Base-by-base conservation (phyloP, 2,888 invertebrate species). In the Carpatolechia fugitivella region DNA sequence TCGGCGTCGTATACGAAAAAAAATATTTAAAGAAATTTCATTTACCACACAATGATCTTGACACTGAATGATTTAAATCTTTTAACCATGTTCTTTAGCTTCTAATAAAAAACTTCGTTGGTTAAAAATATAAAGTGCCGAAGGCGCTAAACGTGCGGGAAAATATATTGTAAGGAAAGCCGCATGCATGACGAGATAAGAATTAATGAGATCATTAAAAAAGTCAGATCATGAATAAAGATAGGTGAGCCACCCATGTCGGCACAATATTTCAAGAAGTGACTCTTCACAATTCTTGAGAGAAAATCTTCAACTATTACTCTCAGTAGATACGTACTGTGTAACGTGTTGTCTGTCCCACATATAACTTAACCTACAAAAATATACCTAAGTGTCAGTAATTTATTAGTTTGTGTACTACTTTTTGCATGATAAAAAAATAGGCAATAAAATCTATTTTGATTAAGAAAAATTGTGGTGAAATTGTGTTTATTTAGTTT, bases 161-260 rank as follows among this genome's bases (percentile, higher is more conserved):
- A 49, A 54, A 54, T 44, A 54, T 48, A 41, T 33, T 54, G 49
- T 24, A 38, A 54, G 46, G 18, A 40, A 56, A 38, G 48, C 30
- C 18, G 40, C 16, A 16, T 33, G 30, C 16, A 29, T 53, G 54
- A 57, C 48, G 47, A 57, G 54, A 57, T 57, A 54, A 54, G 54
- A 55, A 54, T 57, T 54, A 57, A 57, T 57, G 57, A 52, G 51
- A 30, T 55, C 57, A 55, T 57, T 57, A 57, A 54, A 50, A 55
- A 48, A 57, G 57, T 55, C 57, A 57, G 57, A 57, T 57, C 50
- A 50, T 33, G 31, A 35, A 51, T 24, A 30, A 14, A 52, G 57
- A 57, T 57, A 55, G 48, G 41, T 40, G 16, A n/a, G 47, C 55
- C 57, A 55, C 57, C 57, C 57, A 52, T 52, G 52, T 14, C 20